These are phyloP conservation scores for Aporophyla nigra DNA, from an alignment of 2,888 invertebrate species.

Conservation along the genomic window DNA sequence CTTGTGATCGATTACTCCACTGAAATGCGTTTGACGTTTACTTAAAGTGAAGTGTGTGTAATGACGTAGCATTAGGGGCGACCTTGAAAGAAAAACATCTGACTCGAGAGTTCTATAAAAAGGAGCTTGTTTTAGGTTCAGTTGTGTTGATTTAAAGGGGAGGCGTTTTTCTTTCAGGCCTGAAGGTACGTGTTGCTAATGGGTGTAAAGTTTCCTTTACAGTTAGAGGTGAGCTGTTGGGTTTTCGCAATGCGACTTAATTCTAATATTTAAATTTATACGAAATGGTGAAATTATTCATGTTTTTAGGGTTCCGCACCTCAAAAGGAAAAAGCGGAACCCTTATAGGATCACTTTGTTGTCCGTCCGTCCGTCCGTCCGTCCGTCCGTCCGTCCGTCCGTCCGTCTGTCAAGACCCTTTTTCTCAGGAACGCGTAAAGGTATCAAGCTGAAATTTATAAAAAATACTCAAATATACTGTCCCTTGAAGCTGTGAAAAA, in stretches of 20 bases:
- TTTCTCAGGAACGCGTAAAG: too few relatives aligned
- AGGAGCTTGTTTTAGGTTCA: conserved; percentile 48
- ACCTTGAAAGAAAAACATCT: conserved; percentile 42
- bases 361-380: too few relatives aligned
- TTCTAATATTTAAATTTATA: background rate
- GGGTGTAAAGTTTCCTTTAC: conserved; percentile 37
- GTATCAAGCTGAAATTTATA: too few relatives aligned
- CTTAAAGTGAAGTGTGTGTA: conserved; percentile 65
- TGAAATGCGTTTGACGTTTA: conserved; percentile 66
- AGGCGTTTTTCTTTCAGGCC: conserved; percentile 27
- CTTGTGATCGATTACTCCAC: conserved; percentile 74
- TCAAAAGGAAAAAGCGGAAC: too few relatives aligned
- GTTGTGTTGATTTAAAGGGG: conserved; percentile 53
- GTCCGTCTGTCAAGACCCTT: too few relatives aligned
- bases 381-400: too few relatives aligned
- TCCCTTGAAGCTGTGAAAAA: too few relatives aligned
- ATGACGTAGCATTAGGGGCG: conserved; percentile 48
- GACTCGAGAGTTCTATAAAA: conserved; percentile 49
- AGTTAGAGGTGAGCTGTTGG: conserved; percentile 16
- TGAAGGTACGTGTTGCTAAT: conserved; percentile 40
- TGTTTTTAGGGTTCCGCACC: too few relatives aligned
- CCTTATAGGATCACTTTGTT: too few relatives aligned
- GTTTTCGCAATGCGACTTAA: background rate
- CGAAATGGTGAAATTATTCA: too few relatives aligned
- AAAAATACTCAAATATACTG: too few relatives aligned